Conservation (phyloP, 2,797 vertebrate genomes). For the Centropyge bicolor region DNA sequence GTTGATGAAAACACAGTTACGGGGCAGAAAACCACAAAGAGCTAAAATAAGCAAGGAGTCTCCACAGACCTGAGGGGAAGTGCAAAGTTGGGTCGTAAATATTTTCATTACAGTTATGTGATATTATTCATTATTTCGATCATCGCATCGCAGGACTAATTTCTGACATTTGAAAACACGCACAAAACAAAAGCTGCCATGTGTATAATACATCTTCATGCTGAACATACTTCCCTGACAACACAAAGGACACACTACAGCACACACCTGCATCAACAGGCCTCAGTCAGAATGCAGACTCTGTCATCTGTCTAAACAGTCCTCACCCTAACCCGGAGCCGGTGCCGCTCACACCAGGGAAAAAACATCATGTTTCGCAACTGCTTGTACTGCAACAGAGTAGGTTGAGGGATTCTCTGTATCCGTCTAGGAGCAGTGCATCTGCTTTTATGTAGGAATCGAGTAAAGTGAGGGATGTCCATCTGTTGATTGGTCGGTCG, state of each 20-base stretch:
- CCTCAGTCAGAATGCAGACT: slow-evolving; percentile 69
- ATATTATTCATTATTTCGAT: neutral
- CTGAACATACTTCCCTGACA: slow-evolving; percentile 2
- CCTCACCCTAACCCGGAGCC: slow-evolving; percentile 68
- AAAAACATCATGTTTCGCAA: slow-evolving; percentile 75
- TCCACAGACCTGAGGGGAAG: neutral
- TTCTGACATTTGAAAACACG: slow-evolving; percentile 1
- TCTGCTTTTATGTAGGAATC: neutral
- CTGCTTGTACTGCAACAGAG: neutral
- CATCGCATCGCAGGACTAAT: too few species aligned
- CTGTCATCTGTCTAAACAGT: slow-evolving; percentile 82
- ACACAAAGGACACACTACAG: slow-evolving; percentile 37
- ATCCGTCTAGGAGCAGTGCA: neutral
- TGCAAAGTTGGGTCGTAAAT: neutral
- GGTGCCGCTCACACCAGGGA: slow-evolving; percentile 52
- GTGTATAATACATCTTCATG: neutral
- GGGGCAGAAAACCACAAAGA: neutral
- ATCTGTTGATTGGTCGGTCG: neutral
- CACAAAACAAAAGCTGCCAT: neutral
- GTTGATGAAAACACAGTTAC: neutral
- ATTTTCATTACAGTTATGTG: neutral
- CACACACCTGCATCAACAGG: slow-evolving; percentile 83
- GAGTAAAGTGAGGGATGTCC: neutral
- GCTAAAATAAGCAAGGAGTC: neutral
- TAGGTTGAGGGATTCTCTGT: slow-evolving; percentile 32